Evolutionary conservation across 2,113 vertebrate genomes (phyloP), one percentile per base, ranked within the genome.

Genomic region (Emydura subglobosa): DNA sequence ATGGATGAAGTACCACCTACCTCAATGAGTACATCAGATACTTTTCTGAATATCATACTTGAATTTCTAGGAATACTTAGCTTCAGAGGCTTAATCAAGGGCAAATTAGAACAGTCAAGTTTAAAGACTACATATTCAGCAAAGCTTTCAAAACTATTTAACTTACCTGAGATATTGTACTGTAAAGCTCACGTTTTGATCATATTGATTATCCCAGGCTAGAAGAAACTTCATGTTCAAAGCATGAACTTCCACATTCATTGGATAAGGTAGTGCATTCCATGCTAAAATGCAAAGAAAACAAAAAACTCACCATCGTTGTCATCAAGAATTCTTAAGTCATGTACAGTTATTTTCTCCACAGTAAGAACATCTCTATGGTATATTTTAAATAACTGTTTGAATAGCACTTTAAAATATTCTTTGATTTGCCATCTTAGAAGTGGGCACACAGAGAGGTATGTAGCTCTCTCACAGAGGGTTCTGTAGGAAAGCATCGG

Each of bases 81-180:
- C 1, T 55, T 79, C 53, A 16, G 87, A 88, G 25, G 11, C 2
- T 39, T 10, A 80, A n/a, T 0, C 1, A 8, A n/a, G 16, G 6
- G 2, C 14, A 31, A 83, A 91, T 14, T 2, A 57, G 29, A 51
- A 5, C 13, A 3, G 74, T 24, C 50, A 79, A 42, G 47, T 27
- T 49, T 31, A 55, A 9, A 65, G 47, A 7, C 10, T 50, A 59
- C 55, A 59, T 49, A 59, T 24, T 29, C 24, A 82, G 39, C 57
- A 86, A 49, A 80, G 81, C 65, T 8, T 10, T 0, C 9, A 82
- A n/a, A n/a, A 22, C 6, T 27, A 25, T 10, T 88, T 88, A 24
- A 98, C 98, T 98, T 89, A 98, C 98, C 0, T 0, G 34, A 98
- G 85, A 91, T 95, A 97, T 88, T 98, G 98, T 4, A 97, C 98